A percentile compares a stretch with the other conserved stretches of the same genome.
Conservation (phyloP, 2,113 vertebrate genomes). For the Myotis davidii region DNA sequence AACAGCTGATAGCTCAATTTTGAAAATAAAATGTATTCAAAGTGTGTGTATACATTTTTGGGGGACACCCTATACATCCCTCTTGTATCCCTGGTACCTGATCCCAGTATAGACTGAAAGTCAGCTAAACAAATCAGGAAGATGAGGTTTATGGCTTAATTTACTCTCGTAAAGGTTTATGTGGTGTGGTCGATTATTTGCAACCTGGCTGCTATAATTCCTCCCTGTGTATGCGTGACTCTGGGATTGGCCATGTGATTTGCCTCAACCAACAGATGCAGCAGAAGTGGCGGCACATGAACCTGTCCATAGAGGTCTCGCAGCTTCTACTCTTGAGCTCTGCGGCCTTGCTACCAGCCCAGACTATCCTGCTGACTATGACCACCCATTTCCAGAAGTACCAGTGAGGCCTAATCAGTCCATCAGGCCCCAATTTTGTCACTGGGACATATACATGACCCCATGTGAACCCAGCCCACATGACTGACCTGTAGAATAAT, state of each 20-base stretch:
- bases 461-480: not conserved
- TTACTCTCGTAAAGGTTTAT: not conserved
- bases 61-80: too few species aligned
- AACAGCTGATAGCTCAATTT: too few species aligned
- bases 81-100: not conserved
- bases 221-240: accelerated
- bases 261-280: not conserved
- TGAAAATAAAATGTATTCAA: too few species aligned
- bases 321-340: not conserved
- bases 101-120: too few species aligned
- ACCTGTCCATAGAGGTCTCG: not conserved
- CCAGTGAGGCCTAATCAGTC: not conserved
- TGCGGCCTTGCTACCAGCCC: not conserved
- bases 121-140: not conserved
- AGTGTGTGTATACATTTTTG: too few species aligned
- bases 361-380: not conserved
- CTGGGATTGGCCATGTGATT: not conserved
- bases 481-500: not conserved
- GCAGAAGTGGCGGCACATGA: not conserved
- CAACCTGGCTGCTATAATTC: not conserved
- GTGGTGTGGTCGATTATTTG: not conserved
- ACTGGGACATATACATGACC: too few species aligned
- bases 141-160: not conserved
- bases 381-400: not conserved
- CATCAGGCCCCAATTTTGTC: not conserved